phyloP scores from a whole-genome alignment of 2,113 vertebrate species.

The Menura novaehollandiae region DNA sequence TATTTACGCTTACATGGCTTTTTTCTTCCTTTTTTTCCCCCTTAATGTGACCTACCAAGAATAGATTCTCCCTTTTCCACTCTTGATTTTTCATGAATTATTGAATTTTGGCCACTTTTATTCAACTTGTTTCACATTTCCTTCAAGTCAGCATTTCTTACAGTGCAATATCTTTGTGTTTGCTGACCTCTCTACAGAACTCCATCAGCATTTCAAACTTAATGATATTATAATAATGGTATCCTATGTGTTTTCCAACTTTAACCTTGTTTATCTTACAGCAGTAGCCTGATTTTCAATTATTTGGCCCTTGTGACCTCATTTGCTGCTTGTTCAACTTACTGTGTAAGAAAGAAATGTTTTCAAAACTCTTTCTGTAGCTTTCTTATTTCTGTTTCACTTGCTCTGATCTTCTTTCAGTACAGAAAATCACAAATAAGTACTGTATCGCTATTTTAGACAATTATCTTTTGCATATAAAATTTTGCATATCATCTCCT shows the following conservation, averaged over 20 bases:
- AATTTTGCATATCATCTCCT: background rate
- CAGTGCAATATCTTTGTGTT: background rate
- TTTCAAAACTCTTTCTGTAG: background rate
- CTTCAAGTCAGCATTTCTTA: constrained; percentile 45
- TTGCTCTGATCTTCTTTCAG: background rate
- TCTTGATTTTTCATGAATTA: constrained; percentile 40
- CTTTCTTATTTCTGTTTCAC: background rate
- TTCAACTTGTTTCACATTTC: constrained; percentile 19
- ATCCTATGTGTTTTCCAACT: background rate
- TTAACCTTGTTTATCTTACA: constrained; percentile 32
- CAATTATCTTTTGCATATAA: background rate
- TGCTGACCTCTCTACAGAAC: constrained; percentile 18
- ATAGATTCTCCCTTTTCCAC: constrained; percentile 1
- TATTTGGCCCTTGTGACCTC: background rate
- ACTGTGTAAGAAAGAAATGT: background rate
- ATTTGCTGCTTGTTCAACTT: background rate
- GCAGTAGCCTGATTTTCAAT: background rate
- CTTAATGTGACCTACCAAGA: background rate
- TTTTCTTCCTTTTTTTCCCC: accelerated
- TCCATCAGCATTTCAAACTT: constrained; percentile 41
- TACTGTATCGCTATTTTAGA: background rate
- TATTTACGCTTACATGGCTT: constrained; percentile 19
- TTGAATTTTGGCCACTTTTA: constrained; percentile 35
- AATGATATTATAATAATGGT: background rate
- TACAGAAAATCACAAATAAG: background rate